Percentiles rank a stretch among this genome's conserved stretches.
Evolutionary conservation across 2,888 invertebrate species (phyloP).

Genomic region (Limnephilus marmoratus): DNA sequence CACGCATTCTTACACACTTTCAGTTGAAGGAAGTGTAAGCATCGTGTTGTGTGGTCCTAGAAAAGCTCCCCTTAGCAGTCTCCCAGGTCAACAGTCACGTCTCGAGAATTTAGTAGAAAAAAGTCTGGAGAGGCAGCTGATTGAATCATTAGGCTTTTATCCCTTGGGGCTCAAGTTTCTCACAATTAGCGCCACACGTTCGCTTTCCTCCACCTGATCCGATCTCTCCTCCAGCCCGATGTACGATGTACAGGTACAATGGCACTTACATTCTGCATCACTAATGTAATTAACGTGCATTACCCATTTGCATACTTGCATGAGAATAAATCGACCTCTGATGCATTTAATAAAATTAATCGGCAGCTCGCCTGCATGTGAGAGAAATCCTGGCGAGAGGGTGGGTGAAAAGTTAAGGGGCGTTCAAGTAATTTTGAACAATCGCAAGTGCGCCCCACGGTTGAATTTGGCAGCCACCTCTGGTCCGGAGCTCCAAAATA

Average conservation of each 20-base stretch:
- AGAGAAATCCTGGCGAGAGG: not conserved
- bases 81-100: conserved; percentile 20
- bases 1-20: not conserved
- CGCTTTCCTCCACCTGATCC: conserved; percentile 20
- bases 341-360: conserved; percentile 2
- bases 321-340: not conserved
- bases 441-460: too few species aligned
- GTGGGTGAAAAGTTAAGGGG: not conserved
- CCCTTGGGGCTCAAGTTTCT: conserved; percentile 22
- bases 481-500: too few species aligned
- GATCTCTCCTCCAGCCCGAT: conserved; percentile 8
- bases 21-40: not conserved
- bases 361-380: not conserved
- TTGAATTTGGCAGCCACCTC: too few species aligned
- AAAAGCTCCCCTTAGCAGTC: not conserved
- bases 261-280: conserved; percentile 28
- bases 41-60: conserved; percentile 36
- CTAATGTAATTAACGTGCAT: conserved; percentile 26
- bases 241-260: conserved; percentile 16
- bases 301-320: not conserved
- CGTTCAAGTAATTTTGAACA: too few species aligned
- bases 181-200: conserved; percentile 47
- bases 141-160: conserved; percentile 45
- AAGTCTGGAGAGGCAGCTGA: conserved; percentile 40
- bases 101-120: conserved; percentile 25